Conservation (phyloP, 2,113 vertebrate genomes). For the Phyllostomus hastatus region DNA sequence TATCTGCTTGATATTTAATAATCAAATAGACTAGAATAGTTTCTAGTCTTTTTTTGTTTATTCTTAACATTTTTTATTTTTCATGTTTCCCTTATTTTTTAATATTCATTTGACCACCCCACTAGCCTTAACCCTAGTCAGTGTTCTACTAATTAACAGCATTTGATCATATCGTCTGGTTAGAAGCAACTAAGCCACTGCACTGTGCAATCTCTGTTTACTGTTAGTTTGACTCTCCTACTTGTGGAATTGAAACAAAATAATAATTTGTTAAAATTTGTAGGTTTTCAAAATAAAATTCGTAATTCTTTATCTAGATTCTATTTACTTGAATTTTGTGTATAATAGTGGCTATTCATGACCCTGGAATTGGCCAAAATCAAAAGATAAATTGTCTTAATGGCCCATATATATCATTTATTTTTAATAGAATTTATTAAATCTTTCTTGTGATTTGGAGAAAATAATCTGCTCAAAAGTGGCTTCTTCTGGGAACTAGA, state of each 20-base stretch:
- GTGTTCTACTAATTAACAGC: not conserved
- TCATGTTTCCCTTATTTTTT: not conserved
- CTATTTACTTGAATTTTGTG: not conserved
- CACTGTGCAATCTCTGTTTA: not conserved
- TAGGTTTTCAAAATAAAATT: constrained; percentile 15
- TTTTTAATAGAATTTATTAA: not conserved
- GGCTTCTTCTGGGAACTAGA: not conserved
- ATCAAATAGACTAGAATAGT: not conserved
- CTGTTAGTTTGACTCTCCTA: not conserved
- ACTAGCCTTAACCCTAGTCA: not conserved
- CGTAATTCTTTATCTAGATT: not conserved
- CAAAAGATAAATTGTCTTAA: constrained; percentile 1
- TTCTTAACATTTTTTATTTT: not conserved
- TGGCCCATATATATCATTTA: not conserved
- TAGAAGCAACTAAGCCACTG: not conserved
- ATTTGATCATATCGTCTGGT: not conserved
- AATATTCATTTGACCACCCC: not conserved
- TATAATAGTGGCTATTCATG: not conserved
- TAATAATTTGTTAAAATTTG: not conserved
- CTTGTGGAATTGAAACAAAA: constrained; percentile 30
- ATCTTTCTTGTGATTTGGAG: not conserved
- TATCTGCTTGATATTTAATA: not conserved
- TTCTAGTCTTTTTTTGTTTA: not conserved
- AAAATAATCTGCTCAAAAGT: not conserved
- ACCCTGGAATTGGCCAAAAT: not conserved